phyloP scores from a whole-genome alignment of 1,140 invertebrate species.

The Grapholita molesta region DNA sequence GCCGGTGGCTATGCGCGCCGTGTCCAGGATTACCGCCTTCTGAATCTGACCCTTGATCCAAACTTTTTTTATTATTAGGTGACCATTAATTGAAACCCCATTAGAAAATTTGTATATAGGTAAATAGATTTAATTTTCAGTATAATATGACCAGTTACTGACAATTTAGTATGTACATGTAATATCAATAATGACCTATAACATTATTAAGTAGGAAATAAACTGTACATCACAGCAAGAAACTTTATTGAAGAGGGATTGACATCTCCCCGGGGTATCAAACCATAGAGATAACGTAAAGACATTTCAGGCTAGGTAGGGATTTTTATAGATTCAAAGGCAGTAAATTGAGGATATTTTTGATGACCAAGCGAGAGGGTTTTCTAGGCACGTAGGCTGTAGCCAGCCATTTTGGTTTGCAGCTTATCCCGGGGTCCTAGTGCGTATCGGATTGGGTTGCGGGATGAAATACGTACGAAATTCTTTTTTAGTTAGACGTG shows the following conservation, averaged over 20 bases:
- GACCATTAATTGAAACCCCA: too few relatives aligned
- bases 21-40: too few relatives aligned
- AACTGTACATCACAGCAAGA: not conserved
- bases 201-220: not conserved
- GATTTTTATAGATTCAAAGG: constrained; percentile 4
- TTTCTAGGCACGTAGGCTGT: not conserved
- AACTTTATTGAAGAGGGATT: not conserved
- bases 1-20: too few relatives aligned
- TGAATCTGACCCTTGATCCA: too few relatives aligned
- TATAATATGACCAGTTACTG: too few relatives aligned
- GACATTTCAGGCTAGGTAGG: not conserved
- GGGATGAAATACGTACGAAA: not conserved
- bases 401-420: not conserved
- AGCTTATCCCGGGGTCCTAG: not conserved
- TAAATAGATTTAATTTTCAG: too few relatives aligned
- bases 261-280: not conserved
- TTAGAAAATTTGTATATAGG: too few relatives aligned
- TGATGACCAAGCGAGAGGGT: not conserved
- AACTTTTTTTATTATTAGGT: too few relatives aligned
- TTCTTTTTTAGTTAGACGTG: not conserved
- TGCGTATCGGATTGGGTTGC: not conserved
- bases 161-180: too few relatives aligned
- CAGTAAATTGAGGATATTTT: not conserved
- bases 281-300: not conserved
- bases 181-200: not conserved